These are phyloP conservation scores for zebrafish (Danio rerio) DNA, from an alignment of 2,113 vertebrate genomes.

Conservation along the genomic window GRCz12tu NC_133199.1:27005001-27005500, in stretches of 20 bases:
- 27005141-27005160: neutral
- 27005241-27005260: conserved; percentile 34
- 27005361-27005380: conserved; percentile 44
- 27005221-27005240: conserved; percentile 14
- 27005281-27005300: conserved; percentile 24
- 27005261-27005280: conserved; percentile 47
- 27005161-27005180: neutral
- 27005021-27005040: no score
- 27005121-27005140: neutral
- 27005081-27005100: neutral
- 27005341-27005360: conserved; percentile 36
- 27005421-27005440: no score
- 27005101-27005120: conserved; percentile 6
- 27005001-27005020: no score
- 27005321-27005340: conserved; percentile 25
- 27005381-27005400: conserved; percentile 21
- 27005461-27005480: conserved; percentile 2
- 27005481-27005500: neutral
- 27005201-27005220: conserved; percentile 38
- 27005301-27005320: conserved; percentile 27
- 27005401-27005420: conserved; percentile 36
- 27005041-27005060: no score
- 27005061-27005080: no score
- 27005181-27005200: neutral
- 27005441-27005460: conserved; percentile 27